Base-by-base conservation (phyloP, 2,113 vertebrate genomes). In the Machaerirhynchus nigripectus region DNA sequence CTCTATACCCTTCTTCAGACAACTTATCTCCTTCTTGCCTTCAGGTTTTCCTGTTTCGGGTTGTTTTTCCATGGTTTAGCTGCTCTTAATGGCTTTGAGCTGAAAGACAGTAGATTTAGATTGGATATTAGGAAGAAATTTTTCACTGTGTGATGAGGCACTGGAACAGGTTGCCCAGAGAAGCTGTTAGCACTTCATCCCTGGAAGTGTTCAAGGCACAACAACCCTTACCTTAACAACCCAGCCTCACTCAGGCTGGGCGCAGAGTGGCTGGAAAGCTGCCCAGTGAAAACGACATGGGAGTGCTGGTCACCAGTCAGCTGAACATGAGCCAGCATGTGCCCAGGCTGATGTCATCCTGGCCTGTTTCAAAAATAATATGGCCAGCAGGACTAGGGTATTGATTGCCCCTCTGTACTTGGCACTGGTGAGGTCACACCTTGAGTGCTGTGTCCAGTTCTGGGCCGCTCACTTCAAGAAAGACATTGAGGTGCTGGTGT, bases 251-350 rank as follows among this genome's bases (percentile, higher is more conserved):
- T n/a, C n/a, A 35, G 21, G 15, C 13, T n/a, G 31, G 20, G 24
- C 26, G 8, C 26, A 55, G 63, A 40, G 40, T n/a, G n/a, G 9
- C 55, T 89, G 55, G n/a, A 61, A 47, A 55, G 40, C 24, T 76
- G 14, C 11, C 4, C 30, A 47, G 0, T 35, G 47, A 30, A 18
- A 61, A 76, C 17, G 30, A 27, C 10, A 30, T 27, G 39, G 53
- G 10, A 6, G 6, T 31, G 24, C 22, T 68, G 13, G 14, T 53
- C 12, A 56, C 10, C 39, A 61, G 30, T 17, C 0, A 0, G 11
- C 20, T 35, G 47, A 47, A 61, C 14, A 31, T 27, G 28, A 68
- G 46, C 35, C 57, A 33, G 22, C 22, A 31, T 31, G n/a, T 61
- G n/a, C n/a, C 44, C 44, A 49, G 30, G 26, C 71, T 17, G 42